Conservation (phyloP, 2,888 invertebrate species). For the Masnerella sp. region DNA sequence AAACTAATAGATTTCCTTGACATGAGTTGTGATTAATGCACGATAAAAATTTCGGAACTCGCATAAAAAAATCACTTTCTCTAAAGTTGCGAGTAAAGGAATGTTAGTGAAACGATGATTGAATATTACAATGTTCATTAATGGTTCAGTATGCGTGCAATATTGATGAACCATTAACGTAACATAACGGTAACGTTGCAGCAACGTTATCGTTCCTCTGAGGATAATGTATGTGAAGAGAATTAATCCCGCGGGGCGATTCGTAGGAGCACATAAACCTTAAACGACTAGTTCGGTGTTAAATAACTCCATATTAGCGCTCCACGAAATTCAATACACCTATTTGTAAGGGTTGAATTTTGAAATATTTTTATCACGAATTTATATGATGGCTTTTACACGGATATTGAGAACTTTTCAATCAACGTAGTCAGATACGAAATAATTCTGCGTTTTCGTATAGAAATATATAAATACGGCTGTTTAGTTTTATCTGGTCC, state of each 20-base stretch:
- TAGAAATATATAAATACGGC: too few relatives aligned
- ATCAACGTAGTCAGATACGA: too few relatives aligned
- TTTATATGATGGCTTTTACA: too few relatives aligned
- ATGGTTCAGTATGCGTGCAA: slow-evolving; percentile 8
- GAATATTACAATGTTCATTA: slow-evolving; percentile 24
- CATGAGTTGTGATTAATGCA: too few relatives aligned
- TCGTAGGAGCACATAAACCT: slow-evolving; percentile 31
- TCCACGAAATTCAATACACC: slow-evolving; percentile 4
- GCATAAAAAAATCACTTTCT: not conserved
- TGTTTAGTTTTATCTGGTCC: too few relatives aligned
- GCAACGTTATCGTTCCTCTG: slow-evolving; percentile 33
- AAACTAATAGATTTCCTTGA: too few relatives aligned
- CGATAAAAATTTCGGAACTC: too few relatives aligned
- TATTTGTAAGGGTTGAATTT: too few relatives aligned
- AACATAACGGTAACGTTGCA: slow-evolving; percentile 23
- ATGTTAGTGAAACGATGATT: slow-evolving; percentile 12
- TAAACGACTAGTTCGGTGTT: slow-evolving; percentile 22
- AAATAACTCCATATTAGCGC: slow-evolving; percentile 13
- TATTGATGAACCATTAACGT: slow-evolving; percentile 27
- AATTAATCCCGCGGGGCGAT: slow-evolving; percentile 31
- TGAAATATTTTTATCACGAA: not conserved
- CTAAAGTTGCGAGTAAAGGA: not conserved
- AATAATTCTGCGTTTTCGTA: too few relatives aligned
- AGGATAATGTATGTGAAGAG: slow-evolving; percentile 23
- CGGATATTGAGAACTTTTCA: too few relatives aligned